phyloP scores from a whole-genome alignment of 2,888 invertebrate species.

The Drymonia ruficornis region DNA sequence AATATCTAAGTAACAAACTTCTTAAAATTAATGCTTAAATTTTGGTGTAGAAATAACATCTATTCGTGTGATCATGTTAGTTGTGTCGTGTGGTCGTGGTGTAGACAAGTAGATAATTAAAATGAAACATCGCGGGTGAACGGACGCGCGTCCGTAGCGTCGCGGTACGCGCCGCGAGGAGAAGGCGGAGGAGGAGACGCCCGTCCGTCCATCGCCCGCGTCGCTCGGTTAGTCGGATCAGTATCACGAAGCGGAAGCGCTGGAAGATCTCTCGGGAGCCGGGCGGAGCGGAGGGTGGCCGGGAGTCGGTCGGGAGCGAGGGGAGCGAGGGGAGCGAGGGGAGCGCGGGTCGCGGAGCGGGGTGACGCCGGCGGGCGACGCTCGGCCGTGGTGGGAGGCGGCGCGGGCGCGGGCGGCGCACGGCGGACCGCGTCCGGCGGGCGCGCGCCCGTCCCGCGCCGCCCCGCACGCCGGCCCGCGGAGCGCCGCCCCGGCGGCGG shows the following conservation, averaged over 20 bases:
- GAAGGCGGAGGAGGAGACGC: constrained; percentile 52
- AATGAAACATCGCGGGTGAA: constrained; percentile 66
- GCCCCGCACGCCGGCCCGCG: constrained; percentile 67
- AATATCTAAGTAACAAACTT: constrained; percentile 62
- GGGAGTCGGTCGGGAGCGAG: constrained; percentile 29
- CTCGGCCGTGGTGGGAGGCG: constrained; percentile 72
- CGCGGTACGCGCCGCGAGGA: constrained; percentile 24
- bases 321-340: constrained; percentile 19
- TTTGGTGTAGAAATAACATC: constrained; percentile 85
- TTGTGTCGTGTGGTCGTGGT: constrained; percentile 81
- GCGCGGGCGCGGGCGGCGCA: constrained; percentile 74
- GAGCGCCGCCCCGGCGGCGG: constrained; percentile 81
- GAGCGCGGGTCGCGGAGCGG: constrained; percentile 25
- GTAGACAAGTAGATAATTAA: constrained; percentile 59
- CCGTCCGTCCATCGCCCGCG: constrained; percentile 76
- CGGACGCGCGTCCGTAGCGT: constrained; percentile 70
- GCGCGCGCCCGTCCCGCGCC: constrained; percentile 76
- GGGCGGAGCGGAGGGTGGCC: constrained; percentile 32
- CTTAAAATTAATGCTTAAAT: constrained; percentile 59
- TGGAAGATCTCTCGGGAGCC: constrained; percentile 44
- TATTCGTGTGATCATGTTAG: constrained; percentile 80
- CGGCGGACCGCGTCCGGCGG: constrained; percentile 59
- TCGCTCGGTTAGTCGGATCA: constrained; percentile 76
- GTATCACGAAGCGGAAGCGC: constrained; percentile 79
- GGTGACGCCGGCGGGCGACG: constrained; percentile 70